These are phyloP conservation scores for Eristalis intricaria DNA, from an alignment of 2,888 invertebrate species.

Conservation along the genomic window DNA sequence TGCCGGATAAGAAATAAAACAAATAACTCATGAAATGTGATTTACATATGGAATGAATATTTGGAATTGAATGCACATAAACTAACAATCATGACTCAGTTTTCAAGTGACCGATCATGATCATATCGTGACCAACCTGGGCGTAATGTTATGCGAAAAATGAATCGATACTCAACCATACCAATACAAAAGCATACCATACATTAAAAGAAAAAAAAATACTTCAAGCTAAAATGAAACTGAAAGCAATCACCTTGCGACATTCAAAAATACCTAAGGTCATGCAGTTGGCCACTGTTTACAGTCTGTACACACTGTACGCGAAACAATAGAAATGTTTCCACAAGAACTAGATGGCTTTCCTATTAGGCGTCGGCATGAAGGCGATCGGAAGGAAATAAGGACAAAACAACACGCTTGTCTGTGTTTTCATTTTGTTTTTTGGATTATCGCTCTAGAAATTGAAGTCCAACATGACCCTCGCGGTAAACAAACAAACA, in stretches of 20 bases:
- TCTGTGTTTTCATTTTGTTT: background rate
- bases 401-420: background rate
- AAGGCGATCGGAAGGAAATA: background rate
- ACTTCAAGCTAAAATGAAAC: background rate
- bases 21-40: too few relatives aligned
- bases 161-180: background rate
- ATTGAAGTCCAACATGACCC: background rate
- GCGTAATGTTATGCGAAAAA: background rate
- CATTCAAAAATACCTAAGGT: background rate
- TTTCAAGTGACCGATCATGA: background rate
- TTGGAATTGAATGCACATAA: too few relatives aligned
- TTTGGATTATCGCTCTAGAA: background rate
- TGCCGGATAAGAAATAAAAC: too few relatives aligned
- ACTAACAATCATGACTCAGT: too few relatives aligned
- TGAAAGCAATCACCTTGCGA: background rate
- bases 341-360: background rate
- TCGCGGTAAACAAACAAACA: constrained; percentile 30
- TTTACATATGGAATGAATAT: too few relatives aligned
- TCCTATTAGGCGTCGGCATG: background rate
- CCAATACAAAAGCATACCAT: background rate
- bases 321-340: background rate
- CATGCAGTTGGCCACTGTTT: background rate
- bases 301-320: background rate
- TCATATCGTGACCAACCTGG: background rate
- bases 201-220: background rate